Evolutionary conservation across 2,888 invertebrate genomes (phyloP).

Genomic region (Cistogaster globosa): DNA sequence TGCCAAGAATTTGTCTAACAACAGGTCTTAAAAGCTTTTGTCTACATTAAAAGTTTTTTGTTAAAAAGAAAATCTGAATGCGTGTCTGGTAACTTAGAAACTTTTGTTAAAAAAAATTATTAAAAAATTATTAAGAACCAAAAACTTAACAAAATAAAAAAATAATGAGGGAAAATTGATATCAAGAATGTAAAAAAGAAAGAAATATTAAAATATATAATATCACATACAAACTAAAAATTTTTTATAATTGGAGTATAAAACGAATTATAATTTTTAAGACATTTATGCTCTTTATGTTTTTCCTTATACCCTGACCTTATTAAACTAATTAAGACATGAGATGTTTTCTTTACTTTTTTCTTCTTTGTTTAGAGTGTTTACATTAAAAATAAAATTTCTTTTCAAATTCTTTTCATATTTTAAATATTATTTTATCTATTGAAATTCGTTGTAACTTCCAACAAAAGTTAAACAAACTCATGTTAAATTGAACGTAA

Average conservation of each 20-base stretch:
- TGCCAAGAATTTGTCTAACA: conserved; percentile 12
- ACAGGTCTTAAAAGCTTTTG: conserved; percentile 22
- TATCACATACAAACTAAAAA: no score
- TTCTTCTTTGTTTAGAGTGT: conserved; percentile 16
- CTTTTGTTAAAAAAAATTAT: neutral
- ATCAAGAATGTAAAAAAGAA: no score
- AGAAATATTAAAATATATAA: no score
- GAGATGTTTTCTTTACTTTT: neutral
- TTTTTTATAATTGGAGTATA: no score
- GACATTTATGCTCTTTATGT: neutral
- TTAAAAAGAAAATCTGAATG: neutral
- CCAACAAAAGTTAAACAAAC: conserved; percentile 43
- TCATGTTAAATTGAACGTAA: conserved; percentile 65
- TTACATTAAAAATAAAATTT: neutral
- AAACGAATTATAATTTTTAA: neutral
- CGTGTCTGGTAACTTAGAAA: neutral
- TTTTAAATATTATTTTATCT: conserved; percentile 33
- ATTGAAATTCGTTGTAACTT: conserved; percentile 24
- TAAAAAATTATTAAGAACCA: neutral
- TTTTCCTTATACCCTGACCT: conserved; percentile 18
- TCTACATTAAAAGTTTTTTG: neutral
- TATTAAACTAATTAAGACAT: conserved; percentile 35
- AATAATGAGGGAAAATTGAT: no score
- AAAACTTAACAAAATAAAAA: no score
- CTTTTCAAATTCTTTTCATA: conserved; percentile 14